Percentiles rank a stretch among this genome's conserved stretches.
phyloP scores from a whole-genome alignment of 2,888 invertebrate species.

The Ellobium chinense region DNA sequence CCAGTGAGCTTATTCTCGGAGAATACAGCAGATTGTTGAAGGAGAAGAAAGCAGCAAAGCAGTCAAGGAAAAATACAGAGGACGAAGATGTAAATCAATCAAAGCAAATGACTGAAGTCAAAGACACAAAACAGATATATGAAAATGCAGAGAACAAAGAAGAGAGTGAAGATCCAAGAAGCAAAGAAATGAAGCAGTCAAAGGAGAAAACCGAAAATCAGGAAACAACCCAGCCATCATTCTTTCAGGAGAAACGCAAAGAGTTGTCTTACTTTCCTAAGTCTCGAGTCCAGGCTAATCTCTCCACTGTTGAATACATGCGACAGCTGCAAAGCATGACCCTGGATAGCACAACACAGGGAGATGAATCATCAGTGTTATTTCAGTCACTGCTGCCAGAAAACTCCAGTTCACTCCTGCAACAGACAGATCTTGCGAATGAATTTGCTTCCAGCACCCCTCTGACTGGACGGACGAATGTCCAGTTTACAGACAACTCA shows the following conservation, averaged over 20 bases:
- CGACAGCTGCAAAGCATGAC: conserved; percentile 3
- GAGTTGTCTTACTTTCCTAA: too few relatives aligned
- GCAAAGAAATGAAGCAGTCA: too few relatives aligned
- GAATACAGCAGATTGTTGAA: conserved; percentile 9
- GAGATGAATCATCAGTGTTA: background rate
- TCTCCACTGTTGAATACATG: background rate
- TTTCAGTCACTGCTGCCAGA: conserved; percentile 22
- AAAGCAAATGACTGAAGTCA: too few relatives aligned
- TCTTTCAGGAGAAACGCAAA: too few relatives aligned
- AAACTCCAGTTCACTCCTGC: background rate
- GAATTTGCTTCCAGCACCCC: conserved; percentile 30
- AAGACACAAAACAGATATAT: too few relatives aligned
- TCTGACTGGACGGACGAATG: background rate
- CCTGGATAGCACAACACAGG: background rate
- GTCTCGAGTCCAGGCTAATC: background rate
- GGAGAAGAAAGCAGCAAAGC: conserved; percentile 12
- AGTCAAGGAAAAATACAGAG: conserved; percentile 2
- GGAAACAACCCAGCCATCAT: too few relatives aligned
- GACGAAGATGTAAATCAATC: too few relatives aligned
- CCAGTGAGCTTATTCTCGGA: background rate
- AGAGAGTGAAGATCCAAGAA: too few relatives aligned
- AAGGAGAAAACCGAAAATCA: too few relatives aligned
- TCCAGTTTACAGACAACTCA: background rate
- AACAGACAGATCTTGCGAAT: background rate
- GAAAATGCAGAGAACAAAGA: too few relatives aligned